Evolutionary conservation across 2,113 vertebrate genomes (phyloP), one percentile per base, ranked within the genome.

Genomic region (Empidonax traillii): DNA sequence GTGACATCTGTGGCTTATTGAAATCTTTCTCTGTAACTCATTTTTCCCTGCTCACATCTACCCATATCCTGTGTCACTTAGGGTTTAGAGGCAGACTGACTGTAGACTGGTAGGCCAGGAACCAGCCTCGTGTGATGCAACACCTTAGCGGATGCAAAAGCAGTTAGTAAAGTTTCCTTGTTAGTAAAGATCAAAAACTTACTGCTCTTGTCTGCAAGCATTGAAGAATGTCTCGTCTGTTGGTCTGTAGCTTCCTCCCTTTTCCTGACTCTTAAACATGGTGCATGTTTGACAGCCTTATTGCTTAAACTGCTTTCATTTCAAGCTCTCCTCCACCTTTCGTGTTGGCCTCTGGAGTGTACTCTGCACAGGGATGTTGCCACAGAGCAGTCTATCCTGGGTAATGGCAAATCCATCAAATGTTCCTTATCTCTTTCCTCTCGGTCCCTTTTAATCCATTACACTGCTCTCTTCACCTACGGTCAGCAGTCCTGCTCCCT

Each of bases 41-140:
- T 93, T 95, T 94, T 95, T 72, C 61, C 39, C 68, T 85, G 56
- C 92, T 95, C 73, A 92, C 75, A 66, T 72, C 61, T 87, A 35
- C 47, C 63, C 73, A 16, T 95, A 71, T 90, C 88, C 90, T 86
- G 77, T 85, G 77, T 91, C 85, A 73, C 33, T 84, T 79, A 87
- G 49, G 59, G 53, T 93, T 92, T 89, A 85, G 80, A 89, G 90
- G 71, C 91, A 88, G 68, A 72, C 44, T 81, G 86, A 19, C 61
- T 91, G 56, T 82, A 59, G 66, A 68, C 65, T 90, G 65, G 61
- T 88, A 90, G 59, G 55, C 67, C 18, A 1, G 66, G 67, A 96
- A 87, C 80, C 68, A 73, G 37, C 65, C 76, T 93, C 69, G 56
- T 75, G 27, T 94, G 86, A 90, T 46, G 77, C 91, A 95, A 86